These are phyloP conservation scores for Danio choprae DNA, from an alignment of 2,797 vertebrate species.

Conservation along the genomic window DNA sequence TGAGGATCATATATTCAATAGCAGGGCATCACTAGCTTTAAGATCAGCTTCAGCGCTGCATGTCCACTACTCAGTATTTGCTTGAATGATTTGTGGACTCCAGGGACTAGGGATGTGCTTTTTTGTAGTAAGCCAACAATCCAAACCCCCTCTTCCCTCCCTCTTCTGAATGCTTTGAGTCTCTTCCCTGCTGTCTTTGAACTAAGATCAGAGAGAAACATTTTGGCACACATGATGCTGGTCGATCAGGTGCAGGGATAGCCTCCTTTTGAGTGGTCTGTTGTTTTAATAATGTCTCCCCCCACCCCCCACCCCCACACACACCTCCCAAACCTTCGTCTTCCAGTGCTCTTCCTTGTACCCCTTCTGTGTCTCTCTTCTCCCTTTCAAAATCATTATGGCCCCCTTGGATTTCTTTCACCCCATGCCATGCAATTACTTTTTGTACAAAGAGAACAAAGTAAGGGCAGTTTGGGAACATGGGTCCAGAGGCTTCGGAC, in stretches of 20 bases:
- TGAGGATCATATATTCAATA: constrained; percentile 69
- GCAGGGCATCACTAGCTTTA: constrained; percentile 58
- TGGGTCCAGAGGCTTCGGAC: constrained; percentile 31
- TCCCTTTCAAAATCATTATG: constrained; percentile 57
- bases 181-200: constrained; percentile 82
- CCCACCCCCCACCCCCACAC: constrained; percentile 26
- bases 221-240: constrained; percentile 72
- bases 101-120: constrained; percentile 69
- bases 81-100: constrained; percentile 78
- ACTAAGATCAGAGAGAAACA: constrained; percentile 79
- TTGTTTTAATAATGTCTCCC: constrained; percentile 69
- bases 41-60: constrained; percentile 65
- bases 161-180: constrained; percentile 77
- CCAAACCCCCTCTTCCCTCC: constrained; percentile 59
- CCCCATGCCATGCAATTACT: constrained; percentile 57
- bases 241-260: constrained; percentile 72
- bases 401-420: constrained; percentile 59
- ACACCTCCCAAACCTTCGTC: constrained; percentile 29
- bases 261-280: constrained; percentile 68
- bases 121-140: constrained; percentile 69
- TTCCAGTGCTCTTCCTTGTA: constrained; percentile 27
- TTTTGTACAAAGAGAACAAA: constrained; percentile 60
- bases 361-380: constrained; percentile 29
- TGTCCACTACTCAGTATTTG: constrained; percentile 62
- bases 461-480: constrained; percentile 55